Conservation (phyloP, 2,797 vertebrate genomes). For the Megalops cyprinoides region DNA sequence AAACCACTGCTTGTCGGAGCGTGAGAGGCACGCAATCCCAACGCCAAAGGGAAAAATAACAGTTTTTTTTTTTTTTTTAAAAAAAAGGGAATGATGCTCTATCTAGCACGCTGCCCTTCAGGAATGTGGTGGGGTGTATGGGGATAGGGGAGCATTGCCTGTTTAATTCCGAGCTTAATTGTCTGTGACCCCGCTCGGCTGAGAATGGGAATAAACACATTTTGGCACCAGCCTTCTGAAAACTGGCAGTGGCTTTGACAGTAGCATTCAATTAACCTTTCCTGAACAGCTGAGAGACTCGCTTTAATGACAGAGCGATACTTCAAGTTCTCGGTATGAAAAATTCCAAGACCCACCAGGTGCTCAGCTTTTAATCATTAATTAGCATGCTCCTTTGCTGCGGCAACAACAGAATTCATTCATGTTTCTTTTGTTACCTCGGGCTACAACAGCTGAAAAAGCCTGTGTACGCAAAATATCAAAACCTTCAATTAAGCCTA, state of each 20-base stretch:
- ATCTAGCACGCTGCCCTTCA: constrained; percentile 31
- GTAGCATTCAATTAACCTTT: constrained; percentile 52
- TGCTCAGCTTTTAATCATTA: constrained; percentile 45
- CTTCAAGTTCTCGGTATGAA: constrained; percentile 34
- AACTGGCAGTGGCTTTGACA: constrained; percentile 38
- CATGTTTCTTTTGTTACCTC: neutral
- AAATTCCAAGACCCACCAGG: constrained; percentile 43
- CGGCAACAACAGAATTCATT: neutral
- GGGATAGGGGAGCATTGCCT: neutral
- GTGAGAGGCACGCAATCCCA: too few relatives aligned
- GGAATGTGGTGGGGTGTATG: constrained; percentile 32
- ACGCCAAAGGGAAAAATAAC: too few relatives aligned
- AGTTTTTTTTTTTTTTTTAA: too few relatives aligned
- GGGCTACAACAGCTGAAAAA: constrained; percentile 29
- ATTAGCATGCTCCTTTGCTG: constrained; percentile 40
- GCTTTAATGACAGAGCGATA: constrained; percentile 45
- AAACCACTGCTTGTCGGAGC: neutral
- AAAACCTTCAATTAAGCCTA: constrained; percentile 27
- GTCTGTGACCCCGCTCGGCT: constrained; percentile 45
- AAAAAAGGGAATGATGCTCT: too few relatives aligned
- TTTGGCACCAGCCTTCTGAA: constrained; percentile 38
- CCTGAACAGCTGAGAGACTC: constrained; percentile 43
- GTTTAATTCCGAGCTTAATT: constrained; percentile 34
- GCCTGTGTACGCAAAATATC: constrained; percentile 16
- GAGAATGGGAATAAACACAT: constrained; percentile 44